Evolutionary conservation across 2,888 invertebrate species (phyloP).

Genomic region (Lampropteryx suffumata): DNA sequence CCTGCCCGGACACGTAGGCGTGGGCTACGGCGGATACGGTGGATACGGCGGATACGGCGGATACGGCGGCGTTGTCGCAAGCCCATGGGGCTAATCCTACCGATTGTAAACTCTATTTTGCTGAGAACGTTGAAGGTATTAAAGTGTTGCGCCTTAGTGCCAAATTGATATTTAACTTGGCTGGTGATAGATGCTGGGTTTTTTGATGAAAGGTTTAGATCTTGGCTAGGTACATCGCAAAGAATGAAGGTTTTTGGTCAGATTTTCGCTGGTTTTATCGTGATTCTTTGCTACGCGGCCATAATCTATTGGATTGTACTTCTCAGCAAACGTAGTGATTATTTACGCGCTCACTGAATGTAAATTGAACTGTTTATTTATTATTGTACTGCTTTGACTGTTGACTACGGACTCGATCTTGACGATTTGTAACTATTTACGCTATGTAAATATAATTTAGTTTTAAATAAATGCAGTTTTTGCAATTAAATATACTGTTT

Average conservation of each 20-base stretch:
- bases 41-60: conserved; percentile 23
- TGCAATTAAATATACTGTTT: conserved; percentile 44
- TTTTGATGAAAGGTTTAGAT: conserved; percentile 29
- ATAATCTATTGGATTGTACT: conserved; percentile 38
- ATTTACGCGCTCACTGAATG: conserved; percentile 54
- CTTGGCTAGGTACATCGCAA: conserved; percentile 46
- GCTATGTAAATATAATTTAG: conserved; percentile 71
- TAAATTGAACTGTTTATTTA: conserved; percentile 61
- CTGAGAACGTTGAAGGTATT: conserved; percentile 34
- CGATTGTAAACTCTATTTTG: conserved; percentile 34
- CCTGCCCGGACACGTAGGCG: conserved; percentile 39
- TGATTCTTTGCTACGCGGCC: conserved; percentile 45
- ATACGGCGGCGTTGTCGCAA: conserved; percentile 42
- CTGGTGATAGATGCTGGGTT: background rate
- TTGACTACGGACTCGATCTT: conserved; percentile 80
- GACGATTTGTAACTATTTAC: conserved; percentile 76
- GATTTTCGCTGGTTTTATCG: conserved; percentile 25
- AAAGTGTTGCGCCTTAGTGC: conserved; percentile 6
- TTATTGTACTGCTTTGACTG: conserved; percentile 72
- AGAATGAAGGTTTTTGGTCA: conserved; percentile 22
- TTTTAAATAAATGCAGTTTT: conserved; percentile 74
- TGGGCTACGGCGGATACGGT: conserved; percentile 28
- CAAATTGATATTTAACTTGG: conserved; percentile 12
- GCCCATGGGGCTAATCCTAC: conserved; percentile 68
- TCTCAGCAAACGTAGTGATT: conserved; percentile 49